Conservation (phyloP, 2,888 invertebrate genomes). For the Lycia hirtaria region DNA sequence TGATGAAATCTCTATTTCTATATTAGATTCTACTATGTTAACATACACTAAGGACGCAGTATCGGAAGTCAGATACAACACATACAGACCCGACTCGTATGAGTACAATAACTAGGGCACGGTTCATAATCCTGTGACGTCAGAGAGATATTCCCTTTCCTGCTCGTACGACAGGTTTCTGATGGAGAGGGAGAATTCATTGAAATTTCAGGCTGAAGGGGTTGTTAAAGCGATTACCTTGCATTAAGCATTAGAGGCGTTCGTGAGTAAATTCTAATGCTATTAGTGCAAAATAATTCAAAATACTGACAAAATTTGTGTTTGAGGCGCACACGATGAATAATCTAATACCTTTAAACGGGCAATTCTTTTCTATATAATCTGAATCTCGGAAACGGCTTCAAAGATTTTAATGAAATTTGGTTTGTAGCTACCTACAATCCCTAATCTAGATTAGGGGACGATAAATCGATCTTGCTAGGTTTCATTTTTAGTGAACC, state of each 20-base stretch:
- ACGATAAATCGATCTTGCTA: too few relatives aligned
- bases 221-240: slow-evolving; percentile 32
- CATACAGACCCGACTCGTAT: slow-evolving; percentile 42
- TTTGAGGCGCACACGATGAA: too few relatives aligned
- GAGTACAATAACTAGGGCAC: slow-evolving; percentile 49
- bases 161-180: slow-evolving; percentile 37
- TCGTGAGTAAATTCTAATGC: not conserved
- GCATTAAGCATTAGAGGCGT: slow-evolving; percentile 29
- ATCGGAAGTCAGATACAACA: too few relatives aligned
- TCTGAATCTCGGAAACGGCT: too few relatives aligned
- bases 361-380: not conserved
- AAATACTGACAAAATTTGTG: not conserved
- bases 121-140: slow-evolving; percentile 58
- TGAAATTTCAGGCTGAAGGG: slow-evolving; percentile 44
- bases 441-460: too few relatives aligned
- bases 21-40: too few relatives aligned
- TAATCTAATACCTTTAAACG: too few relatives aligned
- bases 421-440: too few relatives aligned
- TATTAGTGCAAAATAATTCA: not conserved
- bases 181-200: slow-evolving; percentile 57
- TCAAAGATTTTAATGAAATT: too few relatives aligned
- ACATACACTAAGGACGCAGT: not conserved
- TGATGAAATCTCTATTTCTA: too few relatives aligned
- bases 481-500: too few relatives aligned
- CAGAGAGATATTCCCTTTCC: slow-evolving; percentile 52